Percentiles rank a stretch among this genome's conserved stretches.
These are phyloP conservation scores for Loxodonta africana DNA, from an alignment of 2,113 vertebrate species.

Conservation along the genomic window DNA sequence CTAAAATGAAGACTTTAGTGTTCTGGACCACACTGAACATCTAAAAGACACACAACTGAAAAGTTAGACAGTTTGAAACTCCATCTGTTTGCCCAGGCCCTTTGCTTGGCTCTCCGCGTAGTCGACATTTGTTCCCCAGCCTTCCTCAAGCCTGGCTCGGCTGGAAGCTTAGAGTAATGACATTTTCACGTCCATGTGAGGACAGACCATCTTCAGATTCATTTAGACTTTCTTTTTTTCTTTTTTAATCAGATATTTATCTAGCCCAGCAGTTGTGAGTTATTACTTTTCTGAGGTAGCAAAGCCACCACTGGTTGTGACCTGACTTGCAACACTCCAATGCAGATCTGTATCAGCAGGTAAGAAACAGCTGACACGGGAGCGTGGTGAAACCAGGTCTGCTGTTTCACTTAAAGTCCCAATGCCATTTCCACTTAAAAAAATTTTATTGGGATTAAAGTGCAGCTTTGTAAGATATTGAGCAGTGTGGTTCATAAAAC, in stretches of 20 bases:
- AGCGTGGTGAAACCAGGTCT: slow-evolving; percentile 58
- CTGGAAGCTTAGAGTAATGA: slow-evolving; percentile 68
- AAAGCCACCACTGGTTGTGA: slow-evolving; percentile 82
- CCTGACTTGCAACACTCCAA: slow-evolving; percentile 74
- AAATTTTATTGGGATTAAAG: slow-evolving; percentile 82
- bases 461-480: slow-evolving; percentile 79
- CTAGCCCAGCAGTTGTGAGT: slow-evolving; percentile 84
- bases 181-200: slow-evolving; percentile 58
- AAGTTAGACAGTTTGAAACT: slow-evolving; percentile 87
- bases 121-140: slow-evolving; percentile 35
- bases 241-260: slow-evolving; percentile 84
- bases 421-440: slow-evolving; percentile 85
- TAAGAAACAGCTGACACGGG: slow-evolving; percentile 75
- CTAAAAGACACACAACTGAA: slow-evolving; percentile 85
- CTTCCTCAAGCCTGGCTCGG: background rate
- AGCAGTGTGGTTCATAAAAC: slow-evolving; percentile 74
- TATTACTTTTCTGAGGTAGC: slow-evolving; percentile 86
- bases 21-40: slow-evolving; percentile 90
- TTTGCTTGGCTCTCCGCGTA: slow-evolving; percentile 59
- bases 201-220: slow-evolving; percentile 81
- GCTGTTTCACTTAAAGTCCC: slow-evolving; percentile 75
- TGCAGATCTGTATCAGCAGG: slow-evolving; percentile 80
- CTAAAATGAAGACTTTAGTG: slow-evolving; percentile 92
- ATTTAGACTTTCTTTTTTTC: slow-evolving; percentile 71
- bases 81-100: slow-evolving; percentile 20